Evolutionary conservation across 2,888 invertebrate genomes (phyloP), one percentile per base, ranked within the genome.

Genomic region (Phaonia tiefii): DNA sequence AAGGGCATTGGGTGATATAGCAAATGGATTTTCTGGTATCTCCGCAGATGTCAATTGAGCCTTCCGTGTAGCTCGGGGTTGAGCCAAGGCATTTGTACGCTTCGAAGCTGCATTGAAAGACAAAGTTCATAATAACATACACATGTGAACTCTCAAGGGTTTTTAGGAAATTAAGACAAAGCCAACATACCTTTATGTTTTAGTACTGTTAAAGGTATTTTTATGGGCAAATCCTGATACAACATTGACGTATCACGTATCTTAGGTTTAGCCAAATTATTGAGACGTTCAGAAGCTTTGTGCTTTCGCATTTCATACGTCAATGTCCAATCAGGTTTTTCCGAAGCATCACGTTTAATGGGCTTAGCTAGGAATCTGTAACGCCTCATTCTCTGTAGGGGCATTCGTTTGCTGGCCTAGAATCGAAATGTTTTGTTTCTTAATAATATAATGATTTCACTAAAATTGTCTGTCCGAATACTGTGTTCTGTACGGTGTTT

Each of bases 11-110:
- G 90, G 90, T 0, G 91, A 88, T 20, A 93, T 91, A 1, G 87
- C 86, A 83, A 91, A 92, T 0, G 92, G 91, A 88, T 92, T 91
- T 46, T 91, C 91, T 83, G 91, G 92, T 3, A 91, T 83, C 71
- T 92, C 92, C 8, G 87, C 87, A 11, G 90, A 88, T 0, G 86
- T 88, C 63, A 88, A 87, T 44, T 81, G 60, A 0, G 42, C 63
- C 15, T 42, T 72, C n/a, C 89, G 88, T 44, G 83, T 82, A 0
- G 85, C 83, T 42, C 85, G 77, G 0, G 88, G 85, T 26, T 85
- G 84, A 1, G 90, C 80, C 74, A 90, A 83, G 73, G 86, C 85
- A 39, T 83, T 79, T 8, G 86, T 87, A 44, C 89, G 87, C 17
- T 84, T 76, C 4, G 86, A 84, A 67, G 89, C 88, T 88, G 13